Evolutionary conservation across 2,113 vertebrate species (phyloP).

Genomic region (Oxyruncus cristatus): DNA sequence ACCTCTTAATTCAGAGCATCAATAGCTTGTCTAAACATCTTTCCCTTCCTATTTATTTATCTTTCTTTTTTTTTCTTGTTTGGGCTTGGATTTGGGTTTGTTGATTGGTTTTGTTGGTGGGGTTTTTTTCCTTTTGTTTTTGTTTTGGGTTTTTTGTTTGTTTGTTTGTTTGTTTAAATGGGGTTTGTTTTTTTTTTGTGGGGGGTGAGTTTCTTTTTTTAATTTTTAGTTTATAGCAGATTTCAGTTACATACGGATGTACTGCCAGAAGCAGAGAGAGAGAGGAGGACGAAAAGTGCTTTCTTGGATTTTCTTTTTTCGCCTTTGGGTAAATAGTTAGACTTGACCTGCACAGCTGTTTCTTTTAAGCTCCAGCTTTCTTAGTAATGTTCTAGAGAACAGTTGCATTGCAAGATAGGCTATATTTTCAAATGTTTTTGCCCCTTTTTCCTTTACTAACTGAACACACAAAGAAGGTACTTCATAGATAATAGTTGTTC

Average conservation of each 20-base stretch:
- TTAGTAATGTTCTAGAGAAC: background rate
- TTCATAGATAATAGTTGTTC: background rate
- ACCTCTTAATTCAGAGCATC: background rate
- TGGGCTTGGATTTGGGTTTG: background rate
- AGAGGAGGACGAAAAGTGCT: background rate
- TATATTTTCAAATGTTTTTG: background rate
- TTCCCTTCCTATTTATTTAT: background rate
- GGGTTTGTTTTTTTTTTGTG: background rate
- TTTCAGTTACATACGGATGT: background rate
- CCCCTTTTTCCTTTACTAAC: background rate
- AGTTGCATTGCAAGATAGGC: background rate
- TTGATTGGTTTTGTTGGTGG: background rate
- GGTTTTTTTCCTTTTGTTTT: background rate
- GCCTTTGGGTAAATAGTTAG: background rate
- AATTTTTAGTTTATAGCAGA: background rate
- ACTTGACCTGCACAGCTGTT: background rate
- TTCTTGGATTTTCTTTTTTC: background rate
- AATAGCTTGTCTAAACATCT: background rate
- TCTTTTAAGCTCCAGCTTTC: background rate
- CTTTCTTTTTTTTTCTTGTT: background rate
- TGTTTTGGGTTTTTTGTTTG: background rate
- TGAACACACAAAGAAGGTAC: background rate
- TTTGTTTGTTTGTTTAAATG: background rate
- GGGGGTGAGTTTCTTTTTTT: fast-evolving
- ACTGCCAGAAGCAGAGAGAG: background rate